phyloP scores from a whole-genome alignment of 1,140 invertebrate species.

The Venustaconcha ellipsiformis region DNA sequence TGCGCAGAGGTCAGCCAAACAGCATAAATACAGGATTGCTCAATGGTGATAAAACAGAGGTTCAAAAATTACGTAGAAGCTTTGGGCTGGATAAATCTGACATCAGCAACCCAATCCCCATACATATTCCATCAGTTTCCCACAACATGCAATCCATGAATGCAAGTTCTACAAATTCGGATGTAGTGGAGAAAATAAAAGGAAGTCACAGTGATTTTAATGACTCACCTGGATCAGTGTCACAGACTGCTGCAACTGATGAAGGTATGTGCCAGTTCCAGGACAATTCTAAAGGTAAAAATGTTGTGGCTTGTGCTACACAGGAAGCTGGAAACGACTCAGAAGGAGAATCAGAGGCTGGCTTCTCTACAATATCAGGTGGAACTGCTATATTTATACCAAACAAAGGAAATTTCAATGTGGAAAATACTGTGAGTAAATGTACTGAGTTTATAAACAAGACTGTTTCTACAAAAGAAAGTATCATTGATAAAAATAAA shows the following conservation, averaged over 20 bases:
- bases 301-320: background rate
- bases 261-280: background rate
- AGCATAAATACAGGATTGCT: conserved; percentile 55
- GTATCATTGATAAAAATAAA: too few relatives aligned
- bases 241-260: background rate
- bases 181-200: background rate
- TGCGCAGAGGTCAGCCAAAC: conserved; percentile 58
- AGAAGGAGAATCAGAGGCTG: conserved; percentile 42
- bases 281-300: background rate
- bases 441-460: too few relatives aligned
- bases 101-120: conserved; percentile 42
- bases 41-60: conserved; percentile 41
- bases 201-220: background rate
- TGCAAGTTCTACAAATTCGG: background rate
- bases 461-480: too few relatives aligned
- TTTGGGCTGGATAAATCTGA: conserved; percentile 52
- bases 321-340: conserved; percentile 25
- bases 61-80: conserved; percentile 44
- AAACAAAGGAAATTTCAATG: too few relatives aligned
- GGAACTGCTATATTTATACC: conserved; percentile 1
- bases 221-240: conserved; percentile 23
- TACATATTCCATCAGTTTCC: conserved; percentile 33
- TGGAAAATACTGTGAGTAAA: too few relatives aligned
- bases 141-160: conserved; percentile 1
- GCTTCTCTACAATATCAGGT: conserved; percentile 48